Conservation (phyloP, 1,140 invertebrate species). For the Platyscapa corneri region DNA sequence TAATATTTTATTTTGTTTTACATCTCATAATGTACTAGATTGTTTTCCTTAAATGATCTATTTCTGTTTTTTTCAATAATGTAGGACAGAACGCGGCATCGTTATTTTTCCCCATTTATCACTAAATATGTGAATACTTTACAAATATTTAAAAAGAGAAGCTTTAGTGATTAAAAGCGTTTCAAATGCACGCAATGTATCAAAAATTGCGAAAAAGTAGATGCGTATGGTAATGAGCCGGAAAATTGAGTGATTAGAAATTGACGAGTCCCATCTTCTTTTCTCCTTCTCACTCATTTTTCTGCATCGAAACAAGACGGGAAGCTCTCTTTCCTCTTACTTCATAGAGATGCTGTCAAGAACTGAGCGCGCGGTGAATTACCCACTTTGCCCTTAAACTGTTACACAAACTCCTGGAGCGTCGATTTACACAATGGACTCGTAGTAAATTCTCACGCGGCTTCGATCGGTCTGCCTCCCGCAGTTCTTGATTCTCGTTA, state of each 20-base stretch:
- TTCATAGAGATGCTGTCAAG: constrained; percentile 31
- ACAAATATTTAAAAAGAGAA: too few species aligned
- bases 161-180: too few species aligned
- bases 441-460: constrained; percentile 33
- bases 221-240: neutral
- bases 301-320: neutral
- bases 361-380: constrained; percentile 2
- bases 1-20: too few species aligned
- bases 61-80: too few species aligned
- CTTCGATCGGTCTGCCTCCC: neutral
- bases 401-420: constrained; percentile 35
- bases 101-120: too few species aligned
- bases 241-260: constrained; percentile 3
- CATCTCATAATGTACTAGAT: too few species aligned
- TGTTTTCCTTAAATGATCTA: too few species aligned
- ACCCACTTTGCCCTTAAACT: constrained; percentile 43
- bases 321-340: neutral
- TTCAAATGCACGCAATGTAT: too few species aligned
- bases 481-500: constrained; percentile 18
- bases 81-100: too few species aligned
- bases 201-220: neutral
- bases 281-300: neutral
- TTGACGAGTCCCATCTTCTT: neutral
- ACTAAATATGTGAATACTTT: too few species aligned
- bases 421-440: constrained; percentile 6